phyloP scores from a whole-genome alignment of 2,888 invertebrate genomes.

The Lobophora halterata region DNA sequence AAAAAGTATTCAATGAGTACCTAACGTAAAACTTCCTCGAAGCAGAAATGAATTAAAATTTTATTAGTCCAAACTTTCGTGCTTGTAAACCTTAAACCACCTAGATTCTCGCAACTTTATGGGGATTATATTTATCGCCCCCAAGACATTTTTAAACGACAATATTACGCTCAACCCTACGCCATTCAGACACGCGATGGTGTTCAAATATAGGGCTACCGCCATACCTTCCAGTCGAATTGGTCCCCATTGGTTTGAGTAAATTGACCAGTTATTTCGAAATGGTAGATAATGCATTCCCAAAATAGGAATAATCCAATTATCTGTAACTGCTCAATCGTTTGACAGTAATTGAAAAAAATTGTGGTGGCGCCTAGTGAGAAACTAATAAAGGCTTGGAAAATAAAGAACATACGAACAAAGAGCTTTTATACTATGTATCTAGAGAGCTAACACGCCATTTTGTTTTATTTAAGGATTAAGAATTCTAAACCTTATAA shows the following conservation, averaged over 20 bases:
- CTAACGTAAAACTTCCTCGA: too few relatives aligned
- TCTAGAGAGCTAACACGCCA: too few relatives aligned
- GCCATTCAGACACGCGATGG: conserved; percentile 15
- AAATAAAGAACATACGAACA: too few relatives aligned
- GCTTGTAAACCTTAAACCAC: not conserved
- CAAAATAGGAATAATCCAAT: too few relatives aligned
- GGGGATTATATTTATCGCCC: conserved; percentile 8
- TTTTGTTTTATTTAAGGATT: too few relatives aligned
- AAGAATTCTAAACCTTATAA: too few relatives aligned
- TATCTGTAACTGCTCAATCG: too few relatives aligned
- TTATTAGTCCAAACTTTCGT: conserved; percentile 2
- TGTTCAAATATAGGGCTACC: conserved; percentile 1
- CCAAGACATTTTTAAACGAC: conserved; percentile 15
- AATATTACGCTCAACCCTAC: conserved; percentile 12
- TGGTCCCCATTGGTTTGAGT: not conserved
- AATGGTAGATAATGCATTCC: not conserved
- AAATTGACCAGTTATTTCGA: conserved; percentile 4
- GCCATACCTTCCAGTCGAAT: not conserved
- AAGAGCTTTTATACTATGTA: too few relatives aligned
- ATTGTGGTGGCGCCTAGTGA: too few relatives aligned
- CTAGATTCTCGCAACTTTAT: conserved; percentile 7
- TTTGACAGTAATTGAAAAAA: too few relatives aligned
- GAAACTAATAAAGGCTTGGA: too few relatives aligned
- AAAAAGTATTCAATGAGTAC: too few relatives aligned
- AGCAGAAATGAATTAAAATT: conserved; percentile 7